phyloP scores from a whole-genome alignment of 2,888 invertebrate genomes.

The Dolichopus griseipennis region DNA sequence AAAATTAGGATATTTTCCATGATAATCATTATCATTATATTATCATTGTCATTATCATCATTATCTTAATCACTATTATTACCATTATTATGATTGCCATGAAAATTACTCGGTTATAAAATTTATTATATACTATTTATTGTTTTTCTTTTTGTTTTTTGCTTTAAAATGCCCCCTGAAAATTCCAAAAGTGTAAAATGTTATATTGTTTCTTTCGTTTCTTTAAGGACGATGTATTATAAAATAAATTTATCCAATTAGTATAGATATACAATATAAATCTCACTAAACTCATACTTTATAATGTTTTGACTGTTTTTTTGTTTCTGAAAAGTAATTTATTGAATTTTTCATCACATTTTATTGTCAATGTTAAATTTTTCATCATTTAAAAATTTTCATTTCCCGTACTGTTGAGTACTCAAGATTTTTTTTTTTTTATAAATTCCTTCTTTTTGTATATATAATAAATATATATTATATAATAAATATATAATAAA shows the following conservation, averaged over 20 bases:
- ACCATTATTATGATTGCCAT: background rate
- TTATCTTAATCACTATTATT: background rate
- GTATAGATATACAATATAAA: no score
- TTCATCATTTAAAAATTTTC: slow-evolving; percentile 1
- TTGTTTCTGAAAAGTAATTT: background rate
- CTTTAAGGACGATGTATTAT: no score
- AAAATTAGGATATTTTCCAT: background rate
- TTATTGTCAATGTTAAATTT: background rate
- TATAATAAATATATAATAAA: background rate
- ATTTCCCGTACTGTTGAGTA: background rate
- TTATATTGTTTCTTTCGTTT: no score
- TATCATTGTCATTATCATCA: no score
- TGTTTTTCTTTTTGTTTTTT: no score
- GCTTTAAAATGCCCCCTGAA: no score
- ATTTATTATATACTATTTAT: background rate
- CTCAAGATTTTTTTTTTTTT: no score
- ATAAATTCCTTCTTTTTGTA: no score
- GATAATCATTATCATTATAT: background rate
- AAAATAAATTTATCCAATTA: no score
- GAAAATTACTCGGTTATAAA: background rate
- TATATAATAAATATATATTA: no score
- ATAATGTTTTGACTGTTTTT: background rate
- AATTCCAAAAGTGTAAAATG: no score
- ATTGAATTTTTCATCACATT: slow-evolving; percentile 4
- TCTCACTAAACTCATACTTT: background rate